These are phyloP conservation scores for Parascotia fuliginaria DNA, from an alignment of 2,888 invertebrate species.

Conservation along the genomic window DNA sequence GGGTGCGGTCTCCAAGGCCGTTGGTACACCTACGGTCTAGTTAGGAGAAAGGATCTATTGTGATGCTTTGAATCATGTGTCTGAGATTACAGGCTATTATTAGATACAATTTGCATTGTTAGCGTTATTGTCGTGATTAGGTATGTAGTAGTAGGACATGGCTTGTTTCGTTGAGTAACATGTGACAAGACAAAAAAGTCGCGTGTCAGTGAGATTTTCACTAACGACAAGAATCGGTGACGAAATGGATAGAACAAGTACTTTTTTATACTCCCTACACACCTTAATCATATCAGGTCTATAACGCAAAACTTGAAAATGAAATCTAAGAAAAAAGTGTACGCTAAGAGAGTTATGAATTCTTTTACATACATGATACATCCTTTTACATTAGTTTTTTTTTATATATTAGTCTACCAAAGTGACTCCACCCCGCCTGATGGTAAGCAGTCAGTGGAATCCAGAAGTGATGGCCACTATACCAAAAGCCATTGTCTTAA, in stretches of 20 bases:
- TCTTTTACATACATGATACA: too few species aligned
- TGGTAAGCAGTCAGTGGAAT: too few species aligned
- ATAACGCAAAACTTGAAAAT: too few species aligned
- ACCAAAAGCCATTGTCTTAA: too few species aligned
- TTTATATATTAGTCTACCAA: too few species aligned
- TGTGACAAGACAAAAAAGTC: slow-evolving; percentile 37
- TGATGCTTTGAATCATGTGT: slow-evolving; percentile 63
- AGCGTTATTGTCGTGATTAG: slow-evolving; percentile 44
- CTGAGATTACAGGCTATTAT: slow-evolving; percentile 60
- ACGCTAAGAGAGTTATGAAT: too few species aligned
- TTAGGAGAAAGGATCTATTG: slow-evolving; percentile 79
- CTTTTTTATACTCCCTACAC: too few species aligned
- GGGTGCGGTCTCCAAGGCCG: slow-evolving; percentile 62
- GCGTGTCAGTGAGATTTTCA: slow-evolving; percentile 26
- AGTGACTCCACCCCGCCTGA: too few species aligned
- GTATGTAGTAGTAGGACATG: slow-evolving; percentile 38
- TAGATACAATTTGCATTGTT: slow-evolving; percentile 58
- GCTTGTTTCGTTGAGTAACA: slow-evolving; percentile 41
- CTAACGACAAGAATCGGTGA: slow-evolving; percentile 16
- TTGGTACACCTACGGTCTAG: slow-evolving; percentile 71
- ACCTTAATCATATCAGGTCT: too few species aligned
- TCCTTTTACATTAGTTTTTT: too few species aligned
- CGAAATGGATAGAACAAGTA: slow-evolving; percentile 1
- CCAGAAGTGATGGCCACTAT: too few species aligned
- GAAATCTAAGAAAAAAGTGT: too few species aligned